A percentile compares a stretch with the other conserved stretches of the same genome.
phyloP scores from a whole-genome alignment of 2,113 vertebrate genomes.

The Pteronura brasiliensis region DNA sequence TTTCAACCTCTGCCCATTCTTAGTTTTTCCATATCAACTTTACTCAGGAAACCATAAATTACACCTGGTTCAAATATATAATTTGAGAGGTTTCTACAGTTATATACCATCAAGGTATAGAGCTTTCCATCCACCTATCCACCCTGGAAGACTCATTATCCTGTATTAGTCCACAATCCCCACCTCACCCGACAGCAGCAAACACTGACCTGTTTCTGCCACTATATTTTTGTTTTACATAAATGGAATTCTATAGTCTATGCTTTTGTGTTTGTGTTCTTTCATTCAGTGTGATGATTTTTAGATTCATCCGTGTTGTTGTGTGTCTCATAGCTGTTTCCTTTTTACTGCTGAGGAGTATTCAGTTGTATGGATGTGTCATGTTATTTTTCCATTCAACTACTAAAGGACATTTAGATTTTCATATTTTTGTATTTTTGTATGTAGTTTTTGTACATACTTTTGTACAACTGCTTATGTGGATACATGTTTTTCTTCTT shows the following conservation, averaged over 20 bases:
- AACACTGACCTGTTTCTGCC: background rate
- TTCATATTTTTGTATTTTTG: background rate
- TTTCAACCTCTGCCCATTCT: background rate
- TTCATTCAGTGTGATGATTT: background rate
- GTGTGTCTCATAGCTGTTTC: background rate
- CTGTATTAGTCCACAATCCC: rapidly evolving
- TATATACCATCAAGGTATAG: background rate
- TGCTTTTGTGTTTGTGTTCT: background rate
- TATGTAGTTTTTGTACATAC: background rate
- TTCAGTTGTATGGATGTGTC: background rate
- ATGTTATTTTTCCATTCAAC: background rate
- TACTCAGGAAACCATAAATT: background rate
- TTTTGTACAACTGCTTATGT: background rate
- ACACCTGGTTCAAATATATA: background rate
- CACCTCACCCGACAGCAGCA: background rate
- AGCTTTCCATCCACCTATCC: background rate
- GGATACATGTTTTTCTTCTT: background rate
- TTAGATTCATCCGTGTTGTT: background rate
- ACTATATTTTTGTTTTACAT: background rate
- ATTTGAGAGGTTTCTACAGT: background rate
- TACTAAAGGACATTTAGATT: background rate
- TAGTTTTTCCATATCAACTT: background rate
- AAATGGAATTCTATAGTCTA: background rate
- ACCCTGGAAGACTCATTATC: background rate
- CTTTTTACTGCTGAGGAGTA: background rate